Conservation (phyloP, 1,140 invertebrate species). For the Ceratosolen fusciceps region DNA sequence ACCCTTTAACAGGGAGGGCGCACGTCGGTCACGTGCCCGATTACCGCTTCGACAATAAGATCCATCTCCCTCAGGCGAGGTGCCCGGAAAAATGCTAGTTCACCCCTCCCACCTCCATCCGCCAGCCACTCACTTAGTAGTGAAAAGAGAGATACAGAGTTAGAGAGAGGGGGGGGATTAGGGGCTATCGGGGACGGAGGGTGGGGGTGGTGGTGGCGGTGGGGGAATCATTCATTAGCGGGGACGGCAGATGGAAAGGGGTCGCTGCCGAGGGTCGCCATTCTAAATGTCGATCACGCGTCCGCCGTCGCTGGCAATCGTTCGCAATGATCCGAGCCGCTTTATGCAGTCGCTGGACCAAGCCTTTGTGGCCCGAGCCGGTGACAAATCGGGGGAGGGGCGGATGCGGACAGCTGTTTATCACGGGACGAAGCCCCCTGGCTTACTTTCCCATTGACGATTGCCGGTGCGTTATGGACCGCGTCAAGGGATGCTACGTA, state of each 20-base stretch:
- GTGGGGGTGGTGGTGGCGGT: no score
- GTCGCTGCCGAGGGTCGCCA: background rate
- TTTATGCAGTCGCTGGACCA: background rate
- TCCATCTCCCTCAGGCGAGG: slow-evolving; percentile 31
- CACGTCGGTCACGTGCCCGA: slow-evolving; percentile 34
- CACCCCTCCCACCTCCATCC: background rate
- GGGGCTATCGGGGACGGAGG: no score
- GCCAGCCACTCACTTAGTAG: no score
- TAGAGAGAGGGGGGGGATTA: no score
- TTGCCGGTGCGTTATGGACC: no score
- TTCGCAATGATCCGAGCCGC: background rate
- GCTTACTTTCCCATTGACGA: background rate
- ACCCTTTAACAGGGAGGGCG: slow-evolving; percentile 15
- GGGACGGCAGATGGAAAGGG: slow-evolving; percentile 34
- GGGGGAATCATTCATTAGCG: slow-evolving; percentile 30
- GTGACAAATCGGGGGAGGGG: slow-evolving; percentile 33
- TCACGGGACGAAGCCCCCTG: background rate
- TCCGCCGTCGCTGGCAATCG: background rate
- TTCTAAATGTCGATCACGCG: slow-evolving; percentile 45
- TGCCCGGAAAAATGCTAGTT: background rate
- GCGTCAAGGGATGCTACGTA: background rate
- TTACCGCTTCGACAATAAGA: slow-evolving; percentile 35
- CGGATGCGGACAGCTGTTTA: slow-evolving; percentile 10
- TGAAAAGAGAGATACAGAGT: no score
- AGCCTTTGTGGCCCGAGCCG: background rate